A percentile compares a stretch with the other conserved stretches of the same genome.
These are phyloP conservation scores for Manis pentadactyla DNA, from an alignment of 2,797 vertebrate genomes.

Conservation along the genomic window DNA sequence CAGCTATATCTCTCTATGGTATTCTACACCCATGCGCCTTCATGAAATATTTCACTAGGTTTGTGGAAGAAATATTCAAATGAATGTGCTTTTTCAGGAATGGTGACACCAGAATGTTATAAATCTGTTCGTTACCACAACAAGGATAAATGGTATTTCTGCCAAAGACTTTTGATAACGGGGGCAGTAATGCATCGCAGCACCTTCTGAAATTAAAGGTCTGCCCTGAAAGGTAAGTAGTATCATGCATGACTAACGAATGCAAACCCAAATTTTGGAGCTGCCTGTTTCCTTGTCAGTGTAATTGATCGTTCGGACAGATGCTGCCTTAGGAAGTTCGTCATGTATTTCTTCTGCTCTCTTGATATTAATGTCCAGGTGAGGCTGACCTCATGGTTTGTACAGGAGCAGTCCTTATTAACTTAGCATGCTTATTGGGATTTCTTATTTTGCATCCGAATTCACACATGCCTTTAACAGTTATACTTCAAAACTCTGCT, in stretches of 20 bases:
- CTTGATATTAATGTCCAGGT: constrained; percentile 3
- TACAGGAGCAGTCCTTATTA: constrained; percentile 57
- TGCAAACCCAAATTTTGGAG: constrained; percentile 52
- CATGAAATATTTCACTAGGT: constrained; percentile 78
- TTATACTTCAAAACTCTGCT: neutral
- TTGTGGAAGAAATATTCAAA: constrained; percentile 82
- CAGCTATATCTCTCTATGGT: constrained; percentile 78
- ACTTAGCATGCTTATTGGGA: constrained; percentile 61
- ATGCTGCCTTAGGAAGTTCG: neutral
- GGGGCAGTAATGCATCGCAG: constrained; percentile 78
- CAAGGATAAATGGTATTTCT: constrained; percentile 83
- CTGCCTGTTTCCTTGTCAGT: constrained; percentile 65
- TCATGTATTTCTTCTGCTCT: constrained; percentile 46
- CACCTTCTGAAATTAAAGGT: constrained; percentile 85
- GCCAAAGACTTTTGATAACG: constrained; percentile 82
- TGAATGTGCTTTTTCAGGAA: constrained; percentile 85
- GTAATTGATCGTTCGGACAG: constrained; percentile 55
- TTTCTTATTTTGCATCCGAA: neutral
- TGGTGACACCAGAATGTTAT: constrained; percentile 85
- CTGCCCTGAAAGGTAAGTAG: constrained; percentile 85
- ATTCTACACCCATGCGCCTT: constrained; percentile 79
- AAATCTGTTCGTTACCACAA: constrained; percentile 84
- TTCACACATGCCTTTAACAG: constrained; percentile 12
- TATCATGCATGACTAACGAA: constrained; percentile 79
- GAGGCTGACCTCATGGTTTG: constrained; percentile 3